Evolutionary conservation across 1,140 invertebrate species (phyloP), one percentile per base, ranked within the genome.

Genomic region (Tyrophagus putrescentiae): DNA sequence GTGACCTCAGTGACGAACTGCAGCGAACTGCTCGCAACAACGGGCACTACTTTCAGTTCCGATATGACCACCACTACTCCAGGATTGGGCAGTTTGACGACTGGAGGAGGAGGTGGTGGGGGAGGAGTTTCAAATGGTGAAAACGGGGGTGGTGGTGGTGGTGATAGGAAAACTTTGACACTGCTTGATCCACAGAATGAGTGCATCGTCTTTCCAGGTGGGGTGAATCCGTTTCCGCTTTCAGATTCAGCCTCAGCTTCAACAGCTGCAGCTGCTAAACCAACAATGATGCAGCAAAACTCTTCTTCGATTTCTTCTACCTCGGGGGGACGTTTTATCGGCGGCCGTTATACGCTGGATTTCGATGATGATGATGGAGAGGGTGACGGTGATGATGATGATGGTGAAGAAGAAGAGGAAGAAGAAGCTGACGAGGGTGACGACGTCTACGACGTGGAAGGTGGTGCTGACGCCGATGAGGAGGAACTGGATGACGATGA

Each of bases 351-450:
- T 54, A 27, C 11, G 3, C 27, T 54, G 21, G 52, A 54, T 29
- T 54, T 54, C 25, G 52, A 54, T 32, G 52, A 54, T 54, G 52
- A 54, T 33, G 52, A 54, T 32, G 52, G 27, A 34, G 52, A 54
- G n/a, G 52, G 21, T 11, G 28, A 54, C 39, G 4, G 39, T 13
- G 27, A 54, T 54, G 52, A 54, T 31, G 4, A 32, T 13, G 52
- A 54, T 28, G 52, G 39, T 13, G 52, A 54, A n/a, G n/a, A n/a
- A n/a, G n/a, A n/a, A n/a, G n/a, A n/a, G n/a, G n/a, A n/a, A n/a
- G n/a, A n/a, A 39, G 21, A 39, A 39, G 36, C 21, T 39, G 13
- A n/a, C 36, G 21, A 21, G 13, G 21, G 36, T 39, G 36, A 39
- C 21, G 36, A n/a, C n/a, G n/a, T n/a, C n/a, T n/a, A n/a, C n/a